A percentile compares a stretch with the other conserved stretches of the same genome.
phyloP scores from a whole-genome alignment of 1,140 invertebrate genomes.

The Bombus ignitus region DNA sequence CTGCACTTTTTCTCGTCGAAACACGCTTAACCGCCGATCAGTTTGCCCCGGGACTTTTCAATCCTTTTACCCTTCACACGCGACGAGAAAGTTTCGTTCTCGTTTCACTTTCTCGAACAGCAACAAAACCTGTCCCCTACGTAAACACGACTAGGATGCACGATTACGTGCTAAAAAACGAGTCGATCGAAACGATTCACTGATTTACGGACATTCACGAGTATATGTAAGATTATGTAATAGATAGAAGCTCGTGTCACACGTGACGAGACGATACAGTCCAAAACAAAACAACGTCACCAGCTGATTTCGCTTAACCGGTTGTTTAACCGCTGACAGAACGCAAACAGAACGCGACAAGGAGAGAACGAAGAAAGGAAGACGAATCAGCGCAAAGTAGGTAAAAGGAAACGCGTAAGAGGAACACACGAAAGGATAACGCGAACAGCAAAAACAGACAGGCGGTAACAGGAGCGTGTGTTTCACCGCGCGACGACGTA shows the following conservation, averaged over 20 bases:
- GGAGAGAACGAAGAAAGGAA: neutral
- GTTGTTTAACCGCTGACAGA: neutral
- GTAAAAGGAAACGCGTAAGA: neutral
- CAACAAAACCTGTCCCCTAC: neutral
- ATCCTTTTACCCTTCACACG: neutral
- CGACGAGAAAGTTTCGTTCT: neutral
- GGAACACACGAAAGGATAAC: no score
- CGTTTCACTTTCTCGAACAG: no score
- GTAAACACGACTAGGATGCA: neutral
- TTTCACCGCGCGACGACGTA: conserved; percentile 64
- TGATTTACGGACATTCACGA: neutral
- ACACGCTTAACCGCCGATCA: neutral
- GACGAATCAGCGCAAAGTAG: neutral
- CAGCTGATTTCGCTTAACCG: conserved; percentile 46
- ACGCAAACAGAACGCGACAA: neutral
- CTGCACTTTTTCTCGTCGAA: neutral
- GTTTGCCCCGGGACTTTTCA: neutral
- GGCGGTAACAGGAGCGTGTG: conserved; percentile 29
- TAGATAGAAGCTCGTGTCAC: neutral
- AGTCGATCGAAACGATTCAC: neutral
- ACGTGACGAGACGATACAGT: neutral
- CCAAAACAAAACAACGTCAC: neutral
- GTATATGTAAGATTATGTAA: neutral
- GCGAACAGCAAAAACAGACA: neutral
- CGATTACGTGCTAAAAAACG: neutral